Evolutionary conservation across 2,113 vertebrate genomes (phyloP), one percentile per base, ranked within the genome.

Genomic region (Cranoglanis bouderius): DNA sequence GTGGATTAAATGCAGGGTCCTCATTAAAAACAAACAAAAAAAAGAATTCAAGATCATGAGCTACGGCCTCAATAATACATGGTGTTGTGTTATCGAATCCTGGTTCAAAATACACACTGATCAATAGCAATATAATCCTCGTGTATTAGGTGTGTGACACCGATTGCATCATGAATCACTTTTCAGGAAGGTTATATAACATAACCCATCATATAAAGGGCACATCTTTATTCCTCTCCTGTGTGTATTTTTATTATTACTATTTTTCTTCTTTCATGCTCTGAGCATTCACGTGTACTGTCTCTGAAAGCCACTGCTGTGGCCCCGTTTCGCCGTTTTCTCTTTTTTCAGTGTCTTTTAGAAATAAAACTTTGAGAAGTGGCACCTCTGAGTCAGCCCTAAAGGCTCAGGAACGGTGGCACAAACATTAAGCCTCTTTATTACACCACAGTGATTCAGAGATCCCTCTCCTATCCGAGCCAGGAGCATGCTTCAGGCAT

Each of bases 351-450:
- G 9, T 13, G 29, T 72, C 67, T 72, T 75, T 75, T 10, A 43
- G 38, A 75, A 43, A 75, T 75, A 43, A 57, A 59, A 21, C 7
- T n/a, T 51, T 6, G 26, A 29, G 57, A 78, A 46, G 24, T 32
- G 74, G 53, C 55, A 49, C 13, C 18, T 35, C 57, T 82, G 85
- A 81, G 74, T 87, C 86, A 82, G 77, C 53, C 72, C 35, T 43
- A 18, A 61, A 6, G n/a, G 35, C 55, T 78, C 59, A 81, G 43
- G 40, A 46, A 46, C 14, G 14, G 43, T 21, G 7, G n/a, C 10
- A 51, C n/a, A 18, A 51, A 57, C 57, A 32, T 82, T 81, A 67
- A 32, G 40, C 55, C 24, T 57, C 12, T 67, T 87, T 32, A 77
- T 87, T 46, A 13, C 7, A 18, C 40, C n/a, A 49, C 70, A 12